These are phyloP conservation scores for Sardinella longiceps DNA, from an alignment of 2,797 vertebrate genomes.

Conservation along the genomic window DNA sequence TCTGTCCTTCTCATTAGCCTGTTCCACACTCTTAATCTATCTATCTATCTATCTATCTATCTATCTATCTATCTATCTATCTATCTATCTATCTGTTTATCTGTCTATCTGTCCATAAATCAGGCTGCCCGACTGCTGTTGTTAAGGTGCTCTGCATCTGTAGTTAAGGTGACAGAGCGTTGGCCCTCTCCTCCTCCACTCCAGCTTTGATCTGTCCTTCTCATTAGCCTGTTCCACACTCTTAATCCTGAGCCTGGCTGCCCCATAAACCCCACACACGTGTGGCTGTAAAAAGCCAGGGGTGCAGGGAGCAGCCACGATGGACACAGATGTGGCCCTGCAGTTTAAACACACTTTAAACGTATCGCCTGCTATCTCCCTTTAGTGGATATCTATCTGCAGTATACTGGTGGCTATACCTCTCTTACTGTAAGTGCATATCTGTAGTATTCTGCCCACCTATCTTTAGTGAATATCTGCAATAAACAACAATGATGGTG, in stretches of 20 bases:
- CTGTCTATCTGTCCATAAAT: background rate
- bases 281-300: no score
- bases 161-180: background rate
- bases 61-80: no score
- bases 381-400: no score
- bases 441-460: background rate
- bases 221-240: background rate
- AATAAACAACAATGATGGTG: no score
- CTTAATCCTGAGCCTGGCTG: no score
- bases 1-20: slow-evolving; percentile 2
- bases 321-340: no score
- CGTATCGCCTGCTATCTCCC: no score
- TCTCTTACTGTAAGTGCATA: no score
- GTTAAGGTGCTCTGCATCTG: background rate
- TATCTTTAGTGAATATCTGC: background rate
- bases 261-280: no score
- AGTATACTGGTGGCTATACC: no score
- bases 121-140: background rate
- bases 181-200: background rate
- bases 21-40: background rate
- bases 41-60: background rate
- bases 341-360: no score
- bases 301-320: no score
- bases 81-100: background rate
- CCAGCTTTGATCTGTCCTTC: background rate